Evolutionary conservation across 2,797 vertebrate genomes (phyloP).

Genomic region (Tokudaia muenninki): DNA sequence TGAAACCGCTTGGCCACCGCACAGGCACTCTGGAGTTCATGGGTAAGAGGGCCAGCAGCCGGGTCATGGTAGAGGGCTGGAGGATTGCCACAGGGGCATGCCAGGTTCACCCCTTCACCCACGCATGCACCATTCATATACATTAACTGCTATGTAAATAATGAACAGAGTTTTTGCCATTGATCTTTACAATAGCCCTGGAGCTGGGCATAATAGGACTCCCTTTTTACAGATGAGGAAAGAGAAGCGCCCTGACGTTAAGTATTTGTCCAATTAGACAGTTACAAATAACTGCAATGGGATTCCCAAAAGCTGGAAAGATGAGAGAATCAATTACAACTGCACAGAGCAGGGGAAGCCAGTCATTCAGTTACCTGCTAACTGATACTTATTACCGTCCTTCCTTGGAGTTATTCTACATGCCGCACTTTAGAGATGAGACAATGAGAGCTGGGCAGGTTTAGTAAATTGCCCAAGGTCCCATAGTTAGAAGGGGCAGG

Average conservation of each 20-base stretch:
- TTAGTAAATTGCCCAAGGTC: conserved; percentile 3
- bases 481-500: background rate
- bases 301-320: conserved; percentile 31
- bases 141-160: background rate
- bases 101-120: background rate
- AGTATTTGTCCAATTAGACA: conserved; percentile 35
- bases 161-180: background rate
- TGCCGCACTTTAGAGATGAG: background rate
- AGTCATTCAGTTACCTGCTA: conserved; percentile 43
- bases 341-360: conserved; percentile 33
- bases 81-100: background rate
- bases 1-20: conserved; percentile 93
- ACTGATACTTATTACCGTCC: background rate
- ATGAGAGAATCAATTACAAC: conserved; percentile 51
- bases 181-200: background rate
- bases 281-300: conserved; percentile 33
- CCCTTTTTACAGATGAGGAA: conserved; percentile 35
- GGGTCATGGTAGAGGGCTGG: background rate
- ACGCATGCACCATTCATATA: background rate
- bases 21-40: conserved; percentile 97
- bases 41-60: conserved; percentile 90
- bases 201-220: background rate
- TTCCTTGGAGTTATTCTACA: conserved; percentile 15
- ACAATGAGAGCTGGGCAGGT: conserved; percentile 1
- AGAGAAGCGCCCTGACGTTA: conserved; percentile 22